These are phyloP conservation scores for Cephus sareptanus DNA, from an alignment of 2,888 invertebrate genomes.

Conservation along the genomic window DNA sequence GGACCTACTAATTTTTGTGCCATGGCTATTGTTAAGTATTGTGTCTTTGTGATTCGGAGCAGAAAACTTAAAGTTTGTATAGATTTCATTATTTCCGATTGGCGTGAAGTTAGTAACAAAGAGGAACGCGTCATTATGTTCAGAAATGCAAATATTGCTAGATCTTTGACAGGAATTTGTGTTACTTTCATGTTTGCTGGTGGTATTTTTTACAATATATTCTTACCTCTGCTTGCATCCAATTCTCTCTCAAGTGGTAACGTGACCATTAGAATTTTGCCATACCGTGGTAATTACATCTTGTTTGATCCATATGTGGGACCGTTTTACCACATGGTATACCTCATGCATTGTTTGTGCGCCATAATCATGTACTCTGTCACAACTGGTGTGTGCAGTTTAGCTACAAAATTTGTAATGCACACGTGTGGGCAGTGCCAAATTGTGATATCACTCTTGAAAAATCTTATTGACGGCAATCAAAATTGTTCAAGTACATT, in stretches of 20 bases:
- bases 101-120: not conserved
- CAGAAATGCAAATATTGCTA: slow-evolving; percentile 21
- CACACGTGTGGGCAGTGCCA: slow-evolving; percentile 55
- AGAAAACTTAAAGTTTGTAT: too few relatives aligned
- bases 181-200: slow-evolving; percentile 42
- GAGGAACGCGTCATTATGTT: slow-evolving; percentile 31
- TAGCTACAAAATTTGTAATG: slow-evolving; percentile 51
- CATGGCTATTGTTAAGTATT: slow-evolving; percentile 46
- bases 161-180: slow-evolving; percentile 33
- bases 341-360: slow-evolving; percentile 44
- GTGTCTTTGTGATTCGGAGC: slow-evolving; percentile 27
- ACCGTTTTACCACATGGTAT: slow-evolving; percentile 53
- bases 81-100: too few relatives aligned
- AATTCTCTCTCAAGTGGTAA: slow-evolving; percentile 30
- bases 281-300: slow-evolving; percentile 48
- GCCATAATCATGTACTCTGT: slow-evolving; percentile 51
- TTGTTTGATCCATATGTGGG: slow-evolving; percentile 44
- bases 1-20: slow-evolving; percentile 46
- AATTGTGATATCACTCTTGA: slow-evolving; percentile 40
- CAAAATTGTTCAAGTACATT: not conserved
- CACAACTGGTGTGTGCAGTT: slow-evolving; percentile 49
- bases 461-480: slow-evolving; percentile 30
- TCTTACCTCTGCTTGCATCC: slow-evolving; percentile 23
- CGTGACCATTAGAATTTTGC: slow-evolving; percentile 39
- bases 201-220: slow-evolving; percentile 28